A percentile compares a stretch with the other conserved stretches of the same genome.
Conservation (phyloP, 2,888 invertebrate genomes). For the Stenolophus ochropezus region DNA sequence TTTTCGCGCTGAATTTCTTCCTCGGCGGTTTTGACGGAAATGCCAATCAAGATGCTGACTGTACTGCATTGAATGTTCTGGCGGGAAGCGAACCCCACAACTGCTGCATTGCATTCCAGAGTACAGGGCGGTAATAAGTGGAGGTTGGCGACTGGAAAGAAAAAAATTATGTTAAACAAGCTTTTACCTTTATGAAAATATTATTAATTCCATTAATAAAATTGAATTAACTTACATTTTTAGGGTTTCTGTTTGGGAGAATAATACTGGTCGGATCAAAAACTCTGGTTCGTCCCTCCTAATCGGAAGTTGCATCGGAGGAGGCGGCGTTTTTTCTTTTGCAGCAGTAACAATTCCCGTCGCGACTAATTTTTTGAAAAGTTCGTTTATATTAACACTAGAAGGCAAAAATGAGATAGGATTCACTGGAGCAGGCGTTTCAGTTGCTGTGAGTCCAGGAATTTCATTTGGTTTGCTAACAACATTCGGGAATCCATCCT, state of each 20-base stretch:
- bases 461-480: conserved; percentile 44
- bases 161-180: not conserved
- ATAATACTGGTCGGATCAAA: conserved; percentile 78
- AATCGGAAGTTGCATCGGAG: conserved; percentile 37
- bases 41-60: conserved; percentile 99
- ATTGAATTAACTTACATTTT: conserved; percentile 79
- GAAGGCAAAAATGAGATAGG: conserved; percentile 66
- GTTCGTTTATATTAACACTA: conserved; percentile 83
- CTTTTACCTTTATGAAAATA: not conserved
- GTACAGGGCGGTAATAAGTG: conserved; percentile 83
- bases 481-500: conserved; percentile 51
- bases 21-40: conserved; percentile 93
- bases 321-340: conserved; percentile 55
- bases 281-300: conserved; percentile 65
- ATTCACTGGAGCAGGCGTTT: conserved; percentile 66
- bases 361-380: conserved; percentile 90
- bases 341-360: conserved; percentile 83
- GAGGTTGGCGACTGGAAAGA: conserved; percentile 80
- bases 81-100: conserved; percentile 95
- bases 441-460: conserved; percentile 63
- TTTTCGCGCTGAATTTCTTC: conserved; percentile 88
- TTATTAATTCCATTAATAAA: not conserved
- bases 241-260: conserved; percentile 82
- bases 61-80: conserved; percentile 92
- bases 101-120: conserved; percentile 97